Evolutionary conservation across 2,888 invertebrate species (phyloP).

Genomic region (Cephonodes hylas): DNA sequence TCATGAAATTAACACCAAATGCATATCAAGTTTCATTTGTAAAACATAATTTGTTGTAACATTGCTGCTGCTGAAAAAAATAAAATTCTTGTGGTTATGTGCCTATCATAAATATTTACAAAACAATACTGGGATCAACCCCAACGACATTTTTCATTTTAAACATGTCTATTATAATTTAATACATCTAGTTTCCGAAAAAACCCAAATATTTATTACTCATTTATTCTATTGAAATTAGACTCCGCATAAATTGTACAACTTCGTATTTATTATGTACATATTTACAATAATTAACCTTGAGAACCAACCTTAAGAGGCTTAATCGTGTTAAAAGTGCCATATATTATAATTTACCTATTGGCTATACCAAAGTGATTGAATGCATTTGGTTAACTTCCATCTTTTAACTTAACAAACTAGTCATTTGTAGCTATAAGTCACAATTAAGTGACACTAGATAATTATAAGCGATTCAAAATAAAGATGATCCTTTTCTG

Average conservation of each 20-base stretch:
- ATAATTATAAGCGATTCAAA: constrained; percentile 18
- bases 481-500: not conserved
- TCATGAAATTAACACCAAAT: not conserved
- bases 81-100: too few species aligned
- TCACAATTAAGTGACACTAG: not conserved
- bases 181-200: too few species aligned
- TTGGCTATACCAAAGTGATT: not conserved
- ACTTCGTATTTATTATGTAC: too few species aligned
- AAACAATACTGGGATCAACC: too few species aligned
- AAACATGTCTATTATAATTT: not conserved
- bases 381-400: not conserved
- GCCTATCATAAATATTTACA: too few species aligned
- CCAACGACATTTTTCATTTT: not conserved
- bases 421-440: constrained; percentile 5
- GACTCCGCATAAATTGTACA: too few species aligned
- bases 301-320: not conserved
- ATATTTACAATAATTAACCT: too few species aligned
- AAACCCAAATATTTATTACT: too few species aligned
- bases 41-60: not conserved
- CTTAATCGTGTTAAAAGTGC: not conserved
- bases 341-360: not conserved
- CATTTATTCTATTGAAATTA: too few species aligned
- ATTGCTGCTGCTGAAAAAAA: not conserved
- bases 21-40: not conserved
- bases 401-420: not conserved